These are phyloP conservation scores for Casuarius casuarius DNA, from an alignment of 2,113 vertebrate species.

Conservation along the genomic window DNA sequence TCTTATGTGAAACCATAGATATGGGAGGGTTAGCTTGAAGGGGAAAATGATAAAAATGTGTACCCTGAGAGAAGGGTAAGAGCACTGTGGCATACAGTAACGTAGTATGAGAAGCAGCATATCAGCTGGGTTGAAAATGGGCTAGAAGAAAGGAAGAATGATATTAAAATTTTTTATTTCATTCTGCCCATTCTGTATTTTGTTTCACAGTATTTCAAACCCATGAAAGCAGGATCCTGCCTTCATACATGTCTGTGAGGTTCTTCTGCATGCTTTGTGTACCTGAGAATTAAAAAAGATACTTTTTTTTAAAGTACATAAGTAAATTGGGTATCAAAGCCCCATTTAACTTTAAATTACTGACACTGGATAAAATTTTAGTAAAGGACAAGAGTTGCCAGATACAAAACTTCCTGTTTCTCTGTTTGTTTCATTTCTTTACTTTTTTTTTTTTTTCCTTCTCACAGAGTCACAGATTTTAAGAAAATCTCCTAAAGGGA, in stretches of 20 bases:
- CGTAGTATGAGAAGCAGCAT: background rate
- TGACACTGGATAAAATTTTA: background rate
- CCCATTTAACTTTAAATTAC: background rate
- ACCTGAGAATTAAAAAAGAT: background rate
- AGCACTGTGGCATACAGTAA: background rate
- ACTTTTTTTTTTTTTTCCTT: background rate
- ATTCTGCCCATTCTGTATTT: background rate
- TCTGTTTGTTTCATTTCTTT: background rate
- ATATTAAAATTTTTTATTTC: background rate
- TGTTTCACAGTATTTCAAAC: background rate
- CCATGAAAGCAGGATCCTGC: background rate
- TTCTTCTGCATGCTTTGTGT: background rate
- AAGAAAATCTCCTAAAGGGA: background rate
- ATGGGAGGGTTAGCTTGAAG: background rate
- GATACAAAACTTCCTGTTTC: background rate
- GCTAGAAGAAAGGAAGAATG: background rate
- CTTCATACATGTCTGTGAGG: background rate
- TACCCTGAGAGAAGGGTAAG: background rate
- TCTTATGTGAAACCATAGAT: background rate
- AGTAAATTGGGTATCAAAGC: background rate
- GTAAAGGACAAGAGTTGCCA: background rate
- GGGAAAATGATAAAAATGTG: background rate
- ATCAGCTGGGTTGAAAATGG: background rate
- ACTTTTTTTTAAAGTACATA: background rate
- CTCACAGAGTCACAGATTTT: background rate